A percentile compares a stretch with the other conserved stretches of the same genome.
Conservation (phyloP, 2,888 invertebrate species). For the Chrysodeixis includens region DNA sequence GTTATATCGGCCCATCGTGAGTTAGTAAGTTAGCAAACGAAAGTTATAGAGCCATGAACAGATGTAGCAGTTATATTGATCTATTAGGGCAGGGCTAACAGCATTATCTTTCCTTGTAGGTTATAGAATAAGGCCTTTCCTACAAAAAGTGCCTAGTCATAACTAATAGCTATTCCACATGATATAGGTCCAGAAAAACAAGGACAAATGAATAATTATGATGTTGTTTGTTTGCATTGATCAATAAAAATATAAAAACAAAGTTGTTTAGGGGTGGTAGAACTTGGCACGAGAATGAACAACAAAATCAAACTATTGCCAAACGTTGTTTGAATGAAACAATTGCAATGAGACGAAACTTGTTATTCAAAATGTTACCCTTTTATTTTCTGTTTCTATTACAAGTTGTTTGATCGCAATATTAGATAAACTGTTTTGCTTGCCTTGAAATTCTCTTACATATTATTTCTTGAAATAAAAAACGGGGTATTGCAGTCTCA, state of each 20-base stretch:
- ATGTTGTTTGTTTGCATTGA: neutral
- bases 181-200: neutral
- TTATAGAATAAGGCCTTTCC: neutral
- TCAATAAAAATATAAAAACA: slow-evolving; percentile 2
- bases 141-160: no score
- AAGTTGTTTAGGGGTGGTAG: neutral
- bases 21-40: slow-evolving; percentile 47
- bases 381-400: slow-evolving; percentile 35
- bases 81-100: slow-evolving; percentile 36
- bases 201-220: neutral
- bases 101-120: slow-evolving; percentile 31
- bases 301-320: neutral
- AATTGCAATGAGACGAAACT: slow-evolving; percentile 15
- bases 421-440: slow-evolving; percentile 33
- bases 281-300: neutral
- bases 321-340: slow-evolving; percentile 25
- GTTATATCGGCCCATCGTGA: slow-evolving; percentile 47
- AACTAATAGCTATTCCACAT: neutral
- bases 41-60: slow-evolving; percentile 46
- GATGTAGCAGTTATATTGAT: slow-evolving; percentile 51
- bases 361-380: slow-evolving; percentile 32
- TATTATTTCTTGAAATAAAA: slow-evolving; percentile 28
- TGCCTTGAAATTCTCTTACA: slow-evolving; percentile 13
- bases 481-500: slow-evolving; percentile 11
- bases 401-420: slow-evolving; percentile 40